Evolutionary conservation across 2,888 invertebrate species (phyloP).

Genomic region (Caenorhabditis sp.): DNA sequence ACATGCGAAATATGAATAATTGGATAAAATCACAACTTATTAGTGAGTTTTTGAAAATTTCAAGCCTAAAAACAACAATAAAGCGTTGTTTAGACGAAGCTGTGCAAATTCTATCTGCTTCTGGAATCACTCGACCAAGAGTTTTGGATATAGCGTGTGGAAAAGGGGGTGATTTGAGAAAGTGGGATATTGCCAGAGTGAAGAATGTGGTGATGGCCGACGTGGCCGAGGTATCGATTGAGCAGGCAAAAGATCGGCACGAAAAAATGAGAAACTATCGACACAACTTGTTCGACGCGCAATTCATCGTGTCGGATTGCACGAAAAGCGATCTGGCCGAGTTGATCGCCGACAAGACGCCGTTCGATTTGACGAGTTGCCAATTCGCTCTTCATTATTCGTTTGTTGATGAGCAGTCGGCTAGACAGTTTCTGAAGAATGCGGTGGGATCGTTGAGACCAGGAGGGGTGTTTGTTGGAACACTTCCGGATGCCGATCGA

Average conservation of each 20-base stretch:
- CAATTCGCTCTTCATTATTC: constrained; percentile 96
- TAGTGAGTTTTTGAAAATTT: constrained; percentile 75
- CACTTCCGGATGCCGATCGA: constrained; percentile 91
- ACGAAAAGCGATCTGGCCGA: constrained; percentile 76
- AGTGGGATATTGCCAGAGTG: constrained; percentile 76
- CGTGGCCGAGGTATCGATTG: constrained; percentile 89
- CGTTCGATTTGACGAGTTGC: constrained; percentile 88
- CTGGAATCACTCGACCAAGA: constrained; percentile 57
- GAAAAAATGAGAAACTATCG: constrained; percentile 76
- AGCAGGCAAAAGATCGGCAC: constrained; percentile 87
- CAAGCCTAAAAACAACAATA: too few species aligned
- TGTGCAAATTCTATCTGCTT: constrained; percentile 24
- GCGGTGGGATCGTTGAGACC: constrained; percentile 86
- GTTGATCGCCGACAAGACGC: constrained; percentile 17
- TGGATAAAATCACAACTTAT: constrained; percentile 97
- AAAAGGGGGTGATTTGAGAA: constrained; percentile 96
- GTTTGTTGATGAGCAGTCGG: constrained; percentile 81
- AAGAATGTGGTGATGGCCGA: constrained; percentile 73
- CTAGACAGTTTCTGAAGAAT: constrained; percentile 78
- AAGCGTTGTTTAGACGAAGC: constrained; percentile 48
- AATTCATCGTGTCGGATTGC: constrained; percentile 90
- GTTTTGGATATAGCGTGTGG: constrained; percentile 96
- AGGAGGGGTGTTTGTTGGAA: constrained; percentile 95
- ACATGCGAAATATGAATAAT: constrained; percentile 95
- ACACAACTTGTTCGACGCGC: constrained; percentile 78